These are phyloP conservation scores for Erpetoichthys calabaricus DNA, from an alignment of 2,797 vertebrate species.

Conservation along the genomic window DNA sequence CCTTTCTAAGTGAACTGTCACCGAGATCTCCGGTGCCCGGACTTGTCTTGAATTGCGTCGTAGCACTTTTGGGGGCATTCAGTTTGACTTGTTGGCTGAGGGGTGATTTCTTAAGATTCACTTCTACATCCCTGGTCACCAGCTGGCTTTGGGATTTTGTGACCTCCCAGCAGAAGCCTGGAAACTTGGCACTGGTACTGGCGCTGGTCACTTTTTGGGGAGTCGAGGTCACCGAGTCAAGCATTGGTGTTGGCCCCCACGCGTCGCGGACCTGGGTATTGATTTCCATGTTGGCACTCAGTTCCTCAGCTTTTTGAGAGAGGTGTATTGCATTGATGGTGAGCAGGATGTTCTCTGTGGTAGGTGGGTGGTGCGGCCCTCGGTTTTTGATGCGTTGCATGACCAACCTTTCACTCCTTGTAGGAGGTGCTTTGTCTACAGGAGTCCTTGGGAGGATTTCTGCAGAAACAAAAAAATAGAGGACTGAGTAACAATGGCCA, in stretches of 20 bases:
- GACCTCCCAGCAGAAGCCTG: constrained; percentile 8
- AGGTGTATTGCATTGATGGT: constrained; percentile 36
- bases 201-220: too few relatives aligned
- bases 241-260: constrained; percentile 23
- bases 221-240: background rate
- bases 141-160: constrained; percentile 24
- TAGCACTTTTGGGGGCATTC: constrained; percentile 27
- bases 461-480: too few relatives aligned
- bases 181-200: background rate
- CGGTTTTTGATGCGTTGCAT: constrained; percentile 25
- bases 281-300: constrained; percentile 27
- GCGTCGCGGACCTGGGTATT: constrained; percentile 30
- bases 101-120: constrained; percentile 29
- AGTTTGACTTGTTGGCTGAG: constrained; percentile 25
- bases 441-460: too few relatives aligned
- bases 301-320: constrained; percentile 15
- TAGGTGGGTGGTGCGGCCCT: constrained; percentile 21
- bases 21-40: constrained; percentile 2
- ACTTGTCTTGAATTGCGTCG: constrained; percentile 19
- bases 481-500: too few relatives aligned
- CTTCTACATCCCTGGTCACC: constrained; percentile 29
- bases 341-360: constrained; percentile 41
- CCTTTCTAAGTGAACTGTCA: rapidly evolving
- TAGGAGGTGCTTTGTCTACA: too few relatives aligned
- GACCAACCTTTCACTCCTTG: constrained; percentile 26